These are phyloP conservation scores for Maconellicoccus hirsutus DNA, from an alignment of 1,140 invertebrate species.

Conservation along the genomic window DNA sequence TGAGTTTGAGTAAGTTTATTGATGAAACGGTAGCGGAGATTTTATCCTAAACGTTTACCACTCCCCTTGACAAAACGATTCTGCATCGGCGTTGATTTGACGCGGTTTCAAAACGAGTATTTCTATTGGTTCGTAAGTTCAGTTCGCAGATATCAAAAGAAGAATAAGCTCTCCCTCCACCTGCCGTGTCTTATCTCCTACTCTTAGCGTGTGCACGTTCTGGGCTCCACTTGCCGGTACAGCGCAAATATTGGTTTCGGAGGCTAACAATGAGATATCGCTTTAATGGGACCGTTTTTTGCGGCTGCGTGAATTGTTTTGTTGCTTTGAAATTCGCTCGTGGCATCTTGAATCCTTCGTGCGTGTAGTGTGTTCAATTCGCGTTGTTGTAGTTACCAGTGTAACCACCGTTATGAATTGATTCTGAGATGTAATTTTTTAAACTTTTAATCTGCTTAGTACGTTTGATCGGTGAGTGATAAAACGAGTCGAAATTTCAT, in stretches of 20 bases:
- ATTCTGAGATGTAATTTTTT: background rate
- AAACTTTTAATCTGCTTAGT: no score
- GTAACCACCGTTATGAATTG: background rate
- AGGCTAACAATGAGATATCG: background rate
- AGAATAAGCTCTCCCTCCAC: background rate
- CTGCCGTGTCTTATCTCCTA: background rate
- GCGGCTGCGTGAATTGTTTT: background rate
- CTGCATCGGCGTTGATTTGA: constrained; percentile 1
- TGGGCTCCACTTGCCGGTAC: background rate
- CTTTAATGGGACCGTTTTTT: background rate
- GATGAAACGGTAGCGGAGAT: constrained; percentile 1
- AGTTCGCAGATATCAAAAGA: background rate
- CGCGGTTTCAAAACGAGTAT: background rate
- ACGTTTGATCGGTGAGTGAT: no score
- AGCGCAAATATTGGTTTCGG: background rate
- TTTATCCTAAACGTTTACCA: background rate
- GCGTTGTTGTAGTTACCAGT: background rate
- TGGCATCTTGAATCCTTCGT: background rate
- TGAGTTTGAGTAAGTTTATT: no score
- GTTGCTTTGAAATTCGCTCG: background rate
- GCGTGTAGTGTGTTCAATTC: background rate
- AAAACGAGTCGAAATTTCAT: background rate
- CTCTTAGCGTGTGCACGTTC: background rate
- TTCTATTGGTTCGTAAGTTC: background rate
- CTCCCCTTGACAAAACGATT: background rate